Conservation (phyloP, 2,113 vertebrate genomes). For the Thymallus thymallus region DNA sequence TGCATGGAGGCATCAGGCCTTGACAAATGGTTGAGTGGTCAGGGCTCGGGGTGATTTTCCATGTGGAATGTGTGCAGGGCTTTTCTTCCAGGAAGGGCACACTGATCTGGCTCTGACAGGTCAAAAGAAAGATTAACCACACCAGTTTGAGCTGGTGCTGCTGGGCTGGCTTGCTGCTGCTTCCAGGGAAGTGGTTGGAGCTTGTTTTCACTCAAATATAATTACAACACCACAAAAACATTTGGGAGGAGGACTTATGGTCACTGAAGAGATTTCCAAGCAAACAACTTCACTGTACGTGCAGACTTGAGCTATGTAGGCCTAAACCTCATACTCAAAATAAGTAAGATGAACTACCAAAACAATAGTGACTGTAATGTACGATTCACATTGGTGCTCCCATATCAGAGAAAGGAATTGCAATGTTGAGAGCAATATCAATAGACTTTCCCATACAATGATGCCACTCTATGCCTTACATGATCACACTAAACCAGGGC, state of each 20-base stretch:
- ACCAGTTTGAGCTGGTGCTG: conserved; percentile 13
- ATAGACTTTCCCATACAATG: no score
- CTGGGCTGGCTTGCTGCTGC: background rate
- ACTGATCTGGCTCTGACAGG: conserved; percentile 11
- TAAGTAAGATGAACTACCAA: no score
- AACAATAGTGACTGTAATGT: no score
- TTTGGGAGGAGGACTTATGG: conserved; percentile 8
- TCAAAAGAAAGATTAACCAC: conserved; percentile 18
- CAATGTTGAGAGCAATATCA: no score
- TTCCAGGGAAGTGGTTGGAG: conserved; percentile 33
- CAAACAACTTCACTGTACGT: no score
- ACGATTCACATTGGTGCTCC: no score
- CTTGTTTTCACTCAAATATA: conserved; percentile 25
- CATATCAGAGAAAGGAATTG: no score
- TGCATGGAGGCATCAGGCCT: conserved; percentile 37
- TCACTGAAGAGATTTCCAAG: no score
- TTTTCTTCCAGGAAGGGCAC: background rate
- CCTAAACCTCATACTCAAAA: no score
- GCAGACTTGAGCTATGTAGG: no score
- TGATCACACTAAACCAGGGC: background rate
- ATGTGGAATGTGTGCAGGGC: conserved; percentile 27
- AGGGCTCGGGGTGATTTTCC: background rate
- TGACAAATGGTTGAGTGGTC: conserved; percentile 37
- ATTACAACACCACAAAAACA: conserved; percentile 24
- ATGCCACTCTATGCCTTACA: background rate